Percentiles rank a stretch among this genome's conserved stretches.
phyloP scores from a whole-genome alignment of 2,113 vertebrate genomes.

The Agapornis roseicollis region DNA sequence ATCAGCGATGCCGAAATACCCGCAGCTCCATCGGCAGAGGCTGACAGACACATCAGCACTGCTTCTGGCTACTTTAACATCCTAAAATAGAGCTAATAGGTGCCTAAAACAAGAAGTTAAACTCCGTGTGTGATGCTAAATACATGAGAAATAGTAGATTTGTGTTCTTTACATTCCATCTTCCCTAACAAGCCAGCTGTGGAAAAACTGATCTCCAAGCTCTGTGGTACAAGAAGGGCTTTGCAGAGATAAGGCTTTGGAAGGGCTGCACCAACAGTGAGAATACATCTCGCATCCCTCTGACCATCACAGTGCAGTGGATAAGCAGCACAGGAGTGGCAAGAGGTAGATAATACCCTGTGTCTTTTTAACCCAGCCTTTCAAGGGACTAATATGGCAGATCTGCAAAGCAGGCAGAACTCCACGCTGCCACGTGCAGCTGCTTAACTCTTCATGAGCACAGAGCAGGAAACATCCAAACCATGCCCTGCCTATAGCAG shows the following conservation, averaged over 20 bases:
- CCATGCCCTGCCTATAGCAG: neutral
- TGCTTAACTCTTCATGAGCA: neutral
- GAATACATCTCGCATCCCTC: neutral
- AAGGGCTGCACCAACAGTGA: neutral
- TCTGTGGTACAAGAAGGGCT: neutral
- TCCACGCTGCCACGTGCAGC: neutral
- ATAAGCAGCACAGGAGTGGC: neutral
- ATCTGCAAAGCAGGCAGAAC: neutral
- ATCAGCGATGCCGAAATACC: neutral
- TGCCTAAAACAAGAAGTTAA: neutral
- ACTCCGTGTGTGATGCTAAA: neutral
- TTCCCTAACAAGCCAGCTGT: neutral
- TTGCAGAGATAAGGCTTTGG: neutral
- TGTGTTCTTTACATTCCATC: neutral
- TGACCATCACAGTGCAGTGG: neutral
- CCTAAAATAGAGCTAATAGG: neutral
- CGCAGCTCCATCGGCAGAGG: neutral
- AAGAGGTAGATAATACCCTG: neutral
- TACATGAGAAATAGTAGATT: neutral
- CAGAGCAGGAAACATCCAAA: neutral
- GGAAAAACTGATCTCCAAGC: neutral
- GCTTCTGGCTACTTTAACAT: too few relatives aligned
- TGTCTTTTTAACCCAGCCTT: neutral
- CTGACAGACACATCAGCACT: rapidly evolving
- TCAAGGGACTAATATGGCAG: neutral